Conservation (phyloP, 2,797 vertebrate genomes). For the Naso thynnoides region DNA sequence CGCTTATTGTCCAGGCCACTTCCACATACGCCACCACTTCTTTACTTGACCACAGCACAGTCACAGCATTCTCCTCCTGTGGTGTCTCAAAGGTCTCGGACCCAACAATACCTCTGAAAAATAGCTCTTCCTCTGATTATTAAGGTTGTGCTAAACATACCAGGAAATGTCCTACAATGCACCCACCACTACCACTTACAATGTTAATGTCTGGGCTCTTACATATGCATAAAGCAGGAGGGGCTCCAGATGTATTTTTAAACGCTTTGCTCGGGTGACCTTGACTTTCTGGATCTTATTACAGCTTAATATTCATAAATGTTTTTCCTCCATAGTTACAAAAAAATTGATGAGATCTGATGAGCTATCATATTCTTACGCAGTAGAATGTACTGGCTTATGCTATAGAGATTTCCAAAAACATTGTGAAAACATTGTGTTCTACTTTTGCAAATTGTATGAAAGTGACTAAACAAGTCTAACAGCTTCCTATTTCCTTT, state of each 20-base stretch:
- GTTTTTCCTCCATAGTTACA: slow-evolving; percentile 36
- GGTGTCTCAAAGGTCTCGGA: slow-evolving; percentile 77
- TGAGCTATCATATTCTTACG: slow-evolving; percentile 20
- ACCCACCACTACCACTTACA: slow-evolving; percentile 50
- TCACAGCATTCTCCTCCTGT: slow-evolving; percentile 71
- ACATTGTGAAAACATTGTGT: slow-evolving; percentile 17
- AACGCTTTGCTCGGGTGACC: slow-evolving; percentile 61
- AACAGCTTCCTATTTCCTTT: slow-evolving; percentile 51
- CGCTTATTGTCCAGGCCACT: slow-evolving; percentile 80
- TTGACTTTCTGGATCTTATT: slow-evolving; percentile 67
- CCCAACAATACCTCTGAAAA: slow-evolving; percentile 78
- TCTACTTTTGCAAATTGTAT: slow-evolving; percentile 42
- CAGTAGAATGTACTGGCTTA: slow-evolving; percentile 26
- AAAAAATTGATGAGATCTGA: slow-evolving; percentile 43
- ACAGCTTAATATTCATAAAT: slow-evolving; percentile 39
- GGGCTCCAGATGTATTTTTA: slow-evolving; percentile 70
- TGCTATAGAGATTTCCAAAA: slow-evolving; percentile 24
- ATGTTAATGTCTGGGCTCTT: slow-evolving; percentile 65
- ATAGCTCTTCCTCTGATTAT: slow-evolving; percentile 82
- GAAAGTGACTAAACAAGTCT: slow-evolving; percentile 40
- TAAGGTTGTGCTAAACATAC: slow-evolving; percentile 58
- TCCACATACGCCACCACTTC: slow-evolving; percentile 79
- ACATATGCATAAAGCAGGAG: slow-evolving; percentile 70
- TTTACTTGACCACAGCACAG: slow-evolving; percentile 68
- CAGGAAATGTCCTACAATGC: slow-evolving; percentile 68